phyloP scores from a whole-genome alignment of 1,140 invertebrate species.

The Neomicropteryx cornuta region DNA sequence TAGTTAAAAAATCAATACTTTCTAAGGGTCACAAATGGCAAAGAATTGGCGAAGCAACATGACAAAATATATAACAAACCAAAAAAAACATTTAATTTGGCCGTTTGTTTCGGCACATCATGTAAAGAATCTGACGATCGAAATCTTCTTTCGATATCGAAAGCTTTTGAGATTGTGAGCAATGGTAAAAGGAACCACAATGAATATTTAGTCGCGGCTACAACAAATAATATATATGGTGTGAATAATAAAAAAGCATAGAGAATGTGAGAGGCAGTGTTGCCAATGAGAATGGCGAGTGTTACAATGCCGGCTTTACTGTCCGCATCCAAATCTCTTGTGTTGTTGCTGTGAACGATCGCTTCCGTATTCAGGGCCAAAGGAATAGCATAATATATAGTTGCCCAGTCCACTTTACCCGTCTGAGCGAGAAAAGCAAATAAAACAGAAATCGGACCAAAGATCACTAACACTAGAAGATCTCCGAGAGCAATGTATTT shows the following conservation, averaged over 20 bases:
- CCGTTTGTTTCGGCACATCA: slow-evolving; percentile 76
- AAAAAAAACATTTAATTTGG: slow-evolving; percentile 82
- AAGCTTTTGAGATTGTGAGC: slow-evolving; percentile 75
- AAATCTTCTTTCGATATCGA: slow-evolving; percentile 84
- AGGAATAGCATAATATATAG: slow-evolving; percentile 88
- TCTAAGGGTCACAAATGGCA: slow-evolving; percentile 36
- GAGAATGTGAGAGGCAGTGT: slow-evolving; percentile 79
- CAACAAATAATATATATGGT: slow-evolving; percentile 82
- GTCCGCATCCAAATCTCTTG: slow-evolving; percentile 79
- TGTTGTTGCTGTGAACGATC: slow-evolving; percentile 91
- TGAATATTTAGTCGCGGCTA: slow-evolving; percentile 72
- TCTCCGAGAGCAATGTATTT: slow-evolving; percentile 91
- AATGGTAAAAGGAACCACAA: slow-evolving; percentile 82
- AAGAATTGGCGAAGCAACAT: slow-evolving; percentile 47
- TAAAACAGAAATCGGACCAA: slow-evolving; percentile 89
- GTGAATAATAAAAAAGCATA: slow-evolving; percentile 85
- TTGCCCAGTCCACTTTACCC: slow-evolving; percentile 71
- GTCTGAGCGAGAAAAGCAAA: slow-evolving; percentile 90
- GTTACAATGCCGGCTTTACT: slow-evolving; percentile 81
- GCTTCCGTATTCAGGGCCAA: slow-evolving; percentile 90
- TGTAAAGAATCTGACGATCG: slow-evolving; percentile 64
- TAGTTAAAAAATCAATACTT: slow-evolving; percentile 17
- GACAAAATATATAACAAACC: slow-evolving; percentile 81
- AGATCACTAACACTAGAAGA: slow-evolving; percentile 82
- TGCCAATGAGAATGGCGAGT: slow-evolving; percentile 85